Evolutionary conservation across 1,140 invertebrate species (phyloP), one percentile per base, ranked within the genome.

Genomic region (Phortica variegata): DNA sequence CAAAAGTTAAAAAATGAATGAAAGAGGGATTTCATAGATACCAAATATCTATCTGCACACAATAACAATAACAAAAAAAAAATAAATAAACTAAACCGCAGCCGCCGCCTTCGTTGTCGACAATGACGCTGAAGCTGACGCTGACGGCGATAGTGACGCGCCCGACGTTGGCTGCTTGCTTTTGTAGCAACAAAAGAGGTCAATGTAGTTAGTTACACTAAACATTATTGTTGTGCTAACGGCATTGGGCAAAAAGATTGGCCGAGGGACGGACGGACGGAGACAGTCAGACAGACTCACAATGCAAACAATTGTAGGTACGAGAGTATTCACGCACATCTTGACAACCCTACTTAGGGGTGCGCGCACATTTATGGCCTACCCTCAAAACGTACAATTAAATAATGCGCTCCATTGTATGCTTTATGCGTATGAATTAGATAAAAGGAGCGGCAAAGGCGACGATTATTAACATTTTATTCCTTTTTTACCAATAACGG

Each of bases 121-220:
- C 23, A 26, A 26, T 26, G 23, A 5, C 23, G 23, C 23, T 10
- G 23, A 10, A 26, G n/a, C n/a, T n/a, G 38, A 52, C 54, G 54
- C 61, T 21, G 41, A 33, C 47, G 39, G 16, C 19, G 8, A 39
- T 21, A 13, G 16, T n/a, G 43, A 47, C 23, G 16, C 20, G 7
- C 12, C 29, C 15, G 52, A 39, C 13, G 23, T 19, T 32, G 29
- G 45, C 54, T 51, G 46, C 45, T 47, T 43, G 49, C 47, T 37
- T 51, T 54, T 54, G 47, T 40, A 58, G 33, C 46, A 58, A 68
- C 60, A 69, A 68, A 60, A 58, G 58, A 68, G 63, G 63, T 68
- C 63, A 68, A 68, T 58, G 51, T 60, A 58, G 63, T 63, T 60
- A 58, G 63, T 63, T 68, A 63, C 63, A 68, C 48, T 62, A 38